Conservation (phyloP, 2,797 vertebrate species). For the Chanos chanos region DNA sequence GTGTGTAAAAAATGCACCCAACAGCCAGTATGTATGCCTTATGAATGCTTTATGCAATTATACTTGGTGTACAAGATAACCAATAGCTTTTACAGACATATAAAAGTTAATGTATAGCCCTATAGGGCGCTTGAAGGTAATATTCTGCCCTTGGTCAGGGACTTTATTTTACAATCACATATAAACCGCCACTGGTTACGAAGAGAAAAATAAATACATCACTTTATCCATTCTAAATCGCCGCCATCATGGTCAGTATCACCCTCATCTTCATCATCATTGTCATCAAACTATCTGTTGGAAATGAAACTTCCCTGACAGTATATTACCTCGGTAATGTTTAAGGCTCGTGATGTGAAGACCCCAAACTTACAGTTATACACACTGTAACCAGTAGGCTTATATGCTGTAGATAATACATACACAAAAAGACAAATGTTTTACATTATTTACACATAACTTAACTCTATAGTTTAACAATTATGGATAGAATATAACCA, state of each 20-base stretch:
- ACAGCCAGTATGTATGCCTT: constrained; percentile 35
- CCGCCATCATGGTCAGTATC: constrained; percentile 25
- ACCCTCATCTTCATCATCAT: constrained; percentile 53
- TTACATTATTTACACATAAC: constrained; percentile 75
- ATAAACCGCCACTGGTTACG: constrained; percentile 63
- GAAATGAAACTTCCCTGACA: constrained; percentile 24
- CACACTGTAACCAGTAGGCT: constrained; percentile 48
- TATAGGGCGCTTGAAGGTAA: constrained; percentile 61
- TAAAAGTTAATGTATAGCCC: constrained; percentile 69
- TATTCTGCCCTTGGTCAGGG: constrained; percentile 61
- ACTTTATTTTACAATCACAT: constrained; percentile 74
- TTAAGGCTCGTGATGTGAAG: constrained; percentile 66
- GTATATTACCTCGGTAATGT: constrained; percentile 50
- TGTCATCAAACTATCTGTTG: constrained; percentile 19
- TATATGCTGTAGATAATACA: constrained; percentile 63
- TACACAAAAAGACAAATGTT: constrained; percentile 59
- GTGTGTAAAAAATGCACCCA: background rate
- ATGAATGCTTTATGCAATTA: constrained; percentile 72
- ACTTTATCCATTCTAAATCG: constrained; percentile 25
- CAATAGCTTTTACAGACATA: constrained; percentile 72
- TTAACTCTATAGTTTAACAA: constrained; percentile 66
- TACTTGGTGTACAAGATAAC: constrained; percentile 67
- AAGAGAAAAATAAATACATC: constrained; percentile 20
- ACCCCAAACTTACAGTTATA: constrained; percentile 59
- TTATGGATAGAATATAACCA: constrained; percentile 64